Conservation (phyloP, 1,140 invertebrate genomes). For the Latrodectus geometricus region DNA sequence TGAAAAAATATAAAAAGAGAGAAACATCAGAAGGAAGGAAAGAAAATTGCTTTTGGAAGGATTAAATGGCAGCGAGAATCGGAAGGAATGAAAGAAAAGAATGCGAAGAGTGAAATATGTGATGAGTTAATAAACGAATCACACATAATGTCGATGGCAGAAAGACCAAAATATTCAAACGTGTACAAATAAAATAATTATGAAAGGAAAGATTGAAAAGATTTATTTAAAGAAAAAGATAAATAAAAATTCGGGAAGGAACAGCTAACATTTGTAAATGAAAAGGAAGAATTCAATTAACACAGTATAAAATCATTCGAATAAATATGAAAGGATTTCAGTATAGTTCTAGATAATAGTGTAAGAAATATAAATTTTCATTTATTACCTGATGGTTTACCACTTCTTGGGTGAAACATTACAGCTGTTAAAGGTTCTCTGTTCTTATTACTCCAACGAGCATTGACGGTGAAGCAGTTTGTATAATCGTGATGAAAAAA, state of each 20-base stretch:
- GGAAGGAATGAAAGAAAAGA: not conserved
- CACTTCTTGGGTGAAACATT: conserved; percentile 47
- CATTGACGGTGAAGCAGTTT: conserved; percentile 54
- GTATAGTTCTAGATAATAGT: not conserved
- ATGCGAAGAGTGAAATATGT: too few species aligned
- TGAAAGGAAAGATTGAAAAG: too few species aligned
- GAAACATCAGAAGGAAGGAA: not conserved
- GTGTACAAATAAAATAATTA: too few species aligned
- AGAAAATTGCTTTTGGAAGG: too few species aligned
- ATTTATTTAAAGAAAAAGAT: too few species aligned
- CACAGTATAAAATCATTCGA: not conserved
- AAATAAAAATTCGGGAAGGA: too few species aligned
- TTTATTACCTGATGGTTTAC: conserved; percentile 49
- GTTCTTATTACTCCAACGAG: conserved; percentile 7
- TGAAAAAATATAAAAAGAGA: not conserved
- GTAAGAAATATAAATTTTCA: not conserved
- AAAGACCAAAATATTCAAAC: too few species aligned
- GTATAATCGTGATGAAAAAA: conserved; percentile 57
- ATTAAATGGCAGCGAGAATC: not conserved
- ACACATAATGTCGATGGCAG: too few species aligned
- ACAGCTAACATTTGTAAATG: too few species aligned
- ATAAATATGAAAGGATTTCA: not conserved
- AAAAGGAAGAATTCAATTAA: not conserved
- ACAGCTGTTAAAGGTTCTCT: conserved; percentile 5
- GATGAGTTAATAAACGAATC: too few species aligned